Evolutionary conservation across 1,140 invertebrate species (phyloP).

Genomic region (Calosoma granatense): DNA sequence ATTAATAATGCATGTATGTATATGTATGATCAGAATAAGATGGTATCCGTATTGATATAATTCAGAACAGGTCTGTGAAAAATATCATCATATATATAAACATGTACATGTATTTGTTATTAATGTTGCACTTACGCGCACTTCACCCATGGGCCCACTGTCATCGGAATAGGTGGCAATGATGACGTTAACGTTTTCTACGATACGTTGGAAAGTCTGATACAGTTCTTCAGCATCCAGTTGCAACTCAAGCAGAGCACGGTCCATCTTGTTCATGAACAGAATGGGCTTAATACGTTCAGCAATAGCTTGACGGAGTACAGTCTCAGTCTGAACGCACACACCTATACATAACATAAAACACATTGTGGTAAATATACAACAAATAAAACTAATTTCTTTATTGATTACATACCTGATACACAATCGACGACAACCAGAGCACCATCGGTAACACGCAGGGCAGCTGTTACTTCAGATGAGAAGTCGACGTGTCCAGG

Average conservation of each 20-base stretch:
- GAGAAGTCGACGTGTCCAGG: slow-evolving; percentile 99
- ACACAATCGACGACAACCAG: slow-evolving; percentile 99
- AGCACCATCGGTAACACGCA: slow-evolving; percentile 98
- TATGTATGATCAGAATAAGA: too few species aligned
- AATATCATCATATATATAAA: too few species aligned
- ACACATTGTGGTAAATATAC: too few species aligned
- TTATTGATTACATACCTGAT: slow-evolving; percentile 68
- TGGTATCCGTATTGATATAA: too few species aligned
- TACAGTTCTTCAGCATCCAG: slow-evolving; percentile 94
- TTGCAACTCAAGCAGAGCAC: slow-evolving; percentile 90
- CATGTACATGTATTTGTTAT: too few species aligned
- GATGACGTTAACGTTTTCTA: slow-evolving; percentile 99
- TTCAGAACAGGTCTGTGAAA: too few species aligned
- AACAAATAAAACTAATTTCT: neutral
- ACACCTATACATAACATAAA: slow-evolving; percentile 88
- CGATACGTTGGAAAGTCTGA: slow-evolving; percentile 99
- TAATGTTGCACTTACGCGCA: slow-evolving; percentile 64
- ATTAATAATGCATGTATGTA: too few species aligned
- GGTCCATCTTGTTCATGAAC: slow-evolving; percentile 99
- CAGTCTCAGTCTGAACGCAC: slow-evolving; percentile 98
- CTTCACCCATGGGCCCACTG: slow-evolving; percentile 96
- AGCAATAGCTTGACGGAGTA: slow-evolving; percentile 95
- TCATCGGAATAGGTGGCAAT: slow-evolving; percentile 99
- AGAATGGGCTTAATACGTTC: slow-evolving; percentile 98
- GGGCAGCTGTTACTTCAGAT: slow-evolving; percentile 96